Evolutionary conservation across 2,113 vertebrate genomes (phyloP), one percentile per base, ranked within the genome.

Genomic region (Ariopsis seemanni): DNA sequence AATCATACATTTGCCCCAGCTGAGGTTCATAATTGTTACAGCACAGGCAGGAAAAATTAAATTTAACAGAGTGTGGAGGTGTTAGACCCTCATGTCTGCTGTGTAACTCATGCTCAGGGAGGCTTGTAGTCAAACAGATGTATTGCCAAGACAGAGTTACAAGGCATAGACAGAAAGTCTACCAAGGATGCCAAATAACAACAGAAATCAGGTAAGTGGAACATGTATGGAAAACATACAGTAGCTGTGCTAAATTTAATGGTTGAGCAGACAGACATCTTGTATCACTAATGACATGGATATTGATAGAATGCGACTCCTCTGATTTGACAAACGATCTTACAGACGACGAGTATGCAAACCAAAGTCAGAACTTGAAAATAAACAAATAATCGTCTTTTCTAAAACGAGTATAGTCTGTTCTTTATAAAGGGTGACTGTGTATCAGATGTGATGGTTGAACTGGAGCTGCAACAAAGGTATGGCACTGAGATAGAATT

Each of bases 21-120:
- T 71, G 52, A 25, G 87, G 78, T 83, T 86, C 50, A 57, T 86
- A 84, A 90, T 90, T 90, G 87, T 88, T 85, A 88, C 87, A 86
- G 69, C 87, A 53, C 81, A 65, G 74, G 71, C 71, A 69, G 48
- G 48, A 60, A 53, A 86, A 90, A 90, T 86, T 84, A 25, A 88
- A 88, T 90, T 74, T 83, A 88, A 88, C 82, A 83, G 87, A 88
- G 81, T 72, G 74, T 86, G 57, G 81, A 86, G 87, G 89, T 87
- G 85, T 90, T 86, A 78, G 82, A 86, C 71, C 83, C 82, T 88
- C 62, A 86, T 72, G 87, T 78, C 63, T 27, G 48, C 86, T 71
- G 80, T 74, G 65, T 88, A 88, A 85, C 88, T 88, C 58, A 71
- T 90, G 82, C 85, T 88, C 83, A 84, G 80, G 55, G 74, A 80